A percentile compares a stretch with the other conserved stretches of the same genome.
These are phyloP conservation scores for Dasyurus viverrinus DNA, from an alignment of 2,113 vertebrate genomes.

Conservation along the genomic window DNA sequence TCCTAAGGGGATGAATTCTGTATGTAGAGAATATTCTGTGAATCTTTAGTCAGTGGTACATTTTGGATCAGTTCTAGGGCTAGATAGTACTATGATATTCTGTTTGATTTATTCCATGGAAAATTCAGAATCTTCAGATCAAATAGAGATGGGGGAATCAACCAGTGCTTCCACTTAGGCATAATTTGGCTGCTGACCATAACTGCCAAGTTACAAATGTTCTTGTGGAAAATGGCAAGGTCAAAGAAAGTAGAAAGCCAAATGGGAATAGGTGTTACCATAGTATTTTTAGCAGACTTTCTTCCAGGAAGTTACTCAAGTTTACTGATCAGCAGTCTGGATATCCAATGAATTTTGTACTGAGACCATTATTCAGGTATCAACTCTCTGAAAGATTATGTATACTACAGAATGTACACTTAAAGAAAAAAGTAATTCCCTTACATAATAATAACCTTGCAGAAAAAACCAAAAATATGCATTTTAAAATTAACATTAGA, in stretches of 20 bases:
- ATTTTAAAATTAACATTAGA: too few relatives aligned
- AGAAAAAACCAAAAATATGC: too few relatives aligned
- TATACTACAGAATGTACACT: too few relatives aligned
- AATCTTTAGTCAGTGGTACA: too few relatives aligned
- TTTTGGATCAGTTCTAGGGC: not conserved
- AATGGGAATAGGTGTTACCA: not conserved
- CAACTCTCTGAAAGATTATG: not conserved
- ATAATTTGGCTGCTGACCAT: not conserved
- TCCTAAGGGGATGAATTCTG: not conserved
- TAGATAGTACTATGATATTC: not conserved
- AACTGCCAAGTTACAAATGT: not conserved
- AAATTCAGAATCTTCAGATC: constrained; percentile 21
- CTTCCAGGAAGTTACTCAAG: not conserved
- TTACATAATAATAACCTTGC: too few relatives aligned
- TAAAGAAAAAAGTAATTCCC: too few relatives aligned
- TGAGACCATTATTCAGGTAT: not conserved
- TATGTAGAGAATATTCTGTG: too few relatives aligned
- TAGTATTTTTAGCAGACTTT: not conserved
- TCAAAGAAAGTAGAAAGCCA: too few relatives aligned
- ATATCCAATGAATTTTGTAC: not conserved
- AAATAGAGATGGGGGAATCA: not conserved
- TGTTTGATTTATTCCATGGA: not conserved
- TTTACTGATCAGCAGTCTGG: not conserved
- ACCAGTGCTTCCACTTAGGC: constrained; percentile 1
- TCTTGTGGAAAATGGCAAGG: too few relatives aligned